Base-by-base conservation (phyloP, 2,888 invertebrate genomes). In the Agriotes lineatus region DNA sequence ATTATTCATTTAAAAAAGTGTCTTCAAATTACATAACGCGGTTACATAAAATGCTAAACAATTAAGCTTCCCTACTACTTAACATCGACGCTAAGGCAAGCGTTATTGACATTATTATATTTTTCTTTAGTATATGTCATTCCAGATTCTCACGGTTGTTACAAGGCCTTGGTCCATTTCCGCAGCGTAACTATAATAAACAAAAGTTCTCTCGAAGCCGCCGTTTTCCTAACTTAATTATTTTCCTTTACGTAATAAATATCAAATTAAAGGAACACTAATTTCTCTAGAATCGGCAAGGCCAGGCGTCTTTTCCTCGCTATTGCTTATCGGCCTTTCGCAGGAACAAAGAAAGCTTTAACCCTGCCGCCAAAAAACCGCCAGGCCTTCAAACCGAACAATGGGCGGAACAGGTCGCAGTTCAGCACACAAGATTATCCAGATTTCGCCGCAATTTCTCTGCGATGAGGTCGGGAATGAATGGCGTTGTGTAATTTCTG, bases 151-250 rank as follows among this genome's bases (percentile, higher is more conserved):
- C 76, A 76, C 74, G 72, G 67, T 64, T 69, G 67, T 64, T 69
- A 64, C 48, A 50, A 72, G 73, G 69, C 76, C 76, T 76, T 76
- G 76, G 72, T 76, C 76, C 67, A 72, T 72, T 76, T 76, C 76
- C 76, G 73, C 16, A 52, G 25, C 33, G 12, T 22, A 7, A 7
- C 9, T 14, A 9, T 42, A 42, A 14, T 42, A 42, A 25, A 25
- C 25, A 12, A 4, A 14, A 42, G 42, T 18, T 42, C 42, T 16
- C n/a, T 14, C 12, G 22, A 48, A 25, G 7, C 7, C 3, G 7
- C 25, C 25, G 25, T 25, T 25, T 25, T 25, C 25, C 25, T 18
- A 18, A 16, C 14, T 42, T 42, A 5, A 9, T 18, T 42, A 2
- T 42, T 1, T 18, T 42, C 42, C 16, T 6, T 12, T 14, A 42